phyloP scores from a whole-genome alignment of 35 echinoderm and acorn worm species.

The Acanthaster planci region DNA sequence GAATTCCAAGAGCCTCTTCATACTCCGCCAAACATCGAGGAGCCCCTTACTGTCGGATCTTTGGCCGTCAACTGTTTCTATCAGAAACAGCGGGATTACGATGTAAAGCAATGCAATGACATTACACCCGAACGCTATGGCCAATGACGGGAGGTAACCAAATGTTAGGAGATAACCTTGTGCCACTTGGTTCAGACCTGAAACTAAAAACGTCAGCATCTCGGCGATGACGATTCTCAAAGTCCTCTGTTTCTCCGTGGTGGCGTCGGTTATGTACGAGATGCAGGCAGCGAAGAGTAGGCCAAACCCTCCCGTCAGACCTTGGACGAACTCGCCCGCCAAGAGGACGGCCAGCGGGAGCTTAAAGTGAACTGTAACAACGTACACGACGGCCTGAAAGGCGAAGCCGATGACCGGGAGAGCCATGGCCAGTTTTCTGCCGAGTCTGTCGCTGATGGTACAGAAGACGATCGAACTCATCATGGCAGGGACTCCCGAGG shows the following conservation, averaged over 20 bases:
- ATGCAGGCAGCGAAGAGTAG: constrained; percentile 41
- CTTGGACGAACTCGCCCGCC: constrained; percentile 38
- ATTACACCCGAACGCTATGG: constrained; percentile 38
- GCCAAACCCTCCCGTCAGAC: constrained; percentile 51
- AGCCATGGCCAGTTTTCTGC: constrained; percentile 48
- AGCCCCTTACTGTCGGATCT: neutral
- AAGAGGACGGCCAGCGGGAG: constrained; percentile 45
- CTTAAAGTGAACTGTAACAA: constrained; percentile 20
- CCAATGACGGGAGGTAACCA: constrained; percentile 42
- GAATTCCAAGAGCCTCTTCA: constrained; percentile 39
- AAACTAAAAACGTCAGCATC: constrained; percentile 30
- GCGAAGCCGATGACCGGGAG: constrained; percentile 45
- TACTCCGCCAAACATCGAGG: constrained; percentile 12
- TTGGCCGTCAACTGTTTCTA: constrained; percentile 50
- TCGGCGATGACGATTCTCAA: constrained; percentile 53
- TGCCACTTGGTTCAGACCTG: constrained; percentile 33
- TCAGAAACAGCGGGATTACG: constrained; percentile 25
- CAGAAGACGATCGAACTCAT: constrained; percentile 40
- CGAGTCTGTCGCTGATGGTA: constrained; percentile 46
- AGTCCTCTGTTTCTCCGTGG: constrained; percentile 30
- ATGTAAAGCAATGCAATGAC: constrained; percentile 33
- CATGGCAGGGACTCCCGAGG: constrained; percentile 43
- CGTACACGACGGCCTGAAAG: constrained; percentile 35
- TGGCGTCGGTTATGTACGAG: constrained; percentile 53
- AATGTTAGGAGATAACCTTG: constrained; percentile 44